These are phyloP conservation scores for Danaus melanippus DNA, from an alignment of 1,140 invertebrate genomes.

Conservation along the genomic window DNA sequence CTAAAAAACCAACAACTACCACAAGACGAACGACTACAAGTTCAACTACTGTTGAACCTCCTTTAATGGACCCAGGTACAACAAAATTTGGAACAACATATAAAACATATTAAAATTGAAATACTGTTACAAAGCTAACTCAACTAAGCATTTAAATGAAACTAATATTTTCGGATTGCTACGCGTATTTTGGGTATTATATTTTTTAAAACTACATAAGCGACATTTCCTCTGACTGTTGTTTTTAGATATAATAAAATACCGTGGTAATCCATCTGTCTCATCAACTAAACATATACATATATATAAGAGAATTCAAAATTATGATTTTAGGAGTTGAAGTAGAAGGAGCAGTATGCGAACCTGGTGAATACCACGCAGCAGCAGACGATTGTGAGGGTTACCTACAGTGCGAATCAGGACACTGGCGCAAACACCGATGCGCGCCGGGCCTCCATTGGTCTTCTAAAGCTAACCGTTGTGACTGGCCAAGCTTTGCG, in stretches of 20 bases:
- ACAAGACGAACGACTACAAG: slow-evolving; percentile 33
- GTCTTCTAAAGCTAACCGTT: slow-evolving; percentile 77
- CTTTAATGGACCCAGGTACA: slow-evolving; percentile 31
- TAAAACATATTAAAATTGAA: too few relatives aligned
- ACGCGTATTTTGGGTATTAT: too few relatives aligned
- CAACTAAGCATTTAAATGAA: too few relatives aligned
- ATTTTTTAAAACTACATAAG: too few relatives aligned
- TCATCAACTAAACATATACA: slow-evolving; percentile 2
- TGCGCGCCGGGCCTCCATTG: slow-evolving; percentile 88
- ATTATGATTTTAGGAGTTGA: slow-evolving; percentile 16
- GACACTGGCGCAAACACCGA: slow-evolving; percentile 77
- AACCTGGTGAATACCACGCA: slow-evolving; percentile 76
- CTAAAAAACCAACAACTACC: slow-evolving; percentile 39
- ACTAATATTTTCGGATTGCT: too few relatives aligned
- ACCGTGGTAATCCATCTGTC: too few relatives aligned
- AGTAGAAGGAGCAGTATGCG: slow-evolving; percentile 70
- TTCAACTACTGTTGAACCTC: slow-evolving; percentile 21
- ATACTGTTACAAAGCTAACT: too few relatives aligned
- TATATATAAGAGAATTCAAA: not conserved
- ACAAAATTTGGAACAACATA: too few relatives aligned
- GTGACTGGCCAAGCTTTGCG: slow-evolving; percentile 84
- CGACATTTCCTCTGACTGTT: too few relatives aligned
- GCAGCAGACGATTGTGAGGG: slow-evolving; percentile 81
- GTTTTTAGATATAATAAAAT: not conserved
- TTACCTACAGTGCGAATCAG: slow-evolving; percentile 83